Evolutionary conservation across 2,797 vertebrate genomes (phyloP).

Genomic region (Lithobates pipiens): DNA sequence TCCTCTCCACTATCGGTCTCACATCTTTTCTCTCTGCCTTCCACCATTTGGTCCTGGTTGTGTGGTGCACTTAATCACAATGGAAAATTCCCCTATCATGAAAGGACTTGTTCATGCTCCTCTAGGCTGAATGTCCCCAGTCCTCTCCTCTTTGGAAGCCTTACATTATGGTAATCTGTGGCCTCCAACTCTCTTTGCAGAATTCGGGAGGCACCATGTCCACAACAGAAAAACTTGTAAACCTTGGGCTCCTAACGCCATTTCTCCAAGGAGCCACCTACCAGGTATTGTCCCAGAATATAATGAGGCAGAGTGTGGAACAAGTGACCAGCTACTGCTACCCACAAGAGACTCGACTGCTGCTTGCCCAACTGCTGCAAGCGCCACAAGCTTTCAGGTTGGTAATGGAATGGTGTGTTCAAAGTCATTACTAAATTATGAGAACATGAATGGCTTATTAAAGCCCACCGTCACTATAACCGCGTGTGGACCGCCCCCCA

Average conservation of each 20-base stretch:
- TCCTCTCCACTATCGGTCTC: no score
- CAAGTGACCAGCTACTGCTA: slow-evolving; percentile 45
- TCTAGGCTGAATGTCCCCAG: no score
- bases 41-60: no score
- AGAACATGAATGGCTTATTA: not conserved
- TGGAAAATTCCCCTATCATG: no score
- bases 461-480: no score
- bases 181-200: slow-evolving; percentile 12
- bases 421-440: not conserved
- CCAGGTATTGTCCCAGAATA: slow-evolving; percentile 14
- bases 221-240: slow-evolving; percentile 27
- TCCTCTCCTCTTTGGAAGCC: no score
- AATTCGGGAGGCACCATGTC: slow-evolving; percentile 3
- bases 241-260: slow-evolving; percentile 33
- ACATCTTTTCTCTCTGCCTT: no score
- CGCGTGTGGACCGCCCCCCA: no score
- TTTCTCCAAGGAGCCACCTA: slow-evolving; percentile 28
- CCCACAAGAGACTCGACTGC: slow-evolving; percentile 9
- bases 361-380: slow-evolving; percentile 33
- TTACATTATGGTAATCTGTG: not conserved
- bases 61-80: no score
- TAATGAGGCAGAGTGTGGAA: slow-evolving; percentile 35
- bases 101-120: no score
- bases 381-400: slow-evolving; percentile 41
- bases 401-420: not conserved